A percentile compares a stretch with the other conserved stretches of the same genome.
Evolutionary conservation across 2,797 vertebrate species (phyloP).

Genomic region (Chrysocyon brachyurus): DNA sequence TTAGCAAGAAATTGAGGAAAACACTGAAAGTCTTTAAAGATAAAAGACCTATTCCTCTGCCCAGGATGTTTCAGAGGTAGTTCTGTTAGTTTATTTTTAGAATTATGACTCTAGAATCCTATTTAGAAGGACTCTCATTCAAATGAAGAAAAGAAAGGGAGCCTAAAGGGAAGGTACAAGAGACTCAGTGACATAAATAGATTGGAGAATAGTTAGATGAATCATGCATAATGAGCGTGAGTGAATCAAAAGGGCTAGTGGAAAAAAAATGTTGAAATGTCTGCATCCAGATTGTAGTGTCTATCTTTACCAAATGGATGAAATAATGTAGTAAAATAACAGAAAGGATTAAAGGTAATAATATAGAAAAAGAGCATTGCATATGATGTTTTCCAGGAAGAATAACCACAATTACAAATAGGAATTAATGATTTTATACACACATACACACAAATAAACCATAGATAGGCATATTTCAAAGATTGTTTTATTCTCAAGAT

Average conservation of each 20-base stretch:
- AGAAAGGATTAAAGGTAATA: background rate
- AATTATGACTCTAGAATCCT: slow-evolving; percentile 23
- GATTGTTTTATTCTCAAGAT: background rate
- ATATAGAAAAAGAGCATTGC: background rate
- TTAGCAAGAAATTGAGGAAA: background rate
- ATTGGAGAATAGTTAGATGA: background rate
- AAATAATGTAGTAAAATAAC: background rate
- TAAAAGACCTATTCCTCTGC: background rate
- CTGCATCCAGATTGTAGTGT: background rate
- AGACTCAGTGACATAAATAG: slow-evolving; percentile 26
- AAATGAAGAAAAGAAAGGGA: slow-evolving; percentile 11
- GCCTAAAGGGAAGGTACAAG: background rate
- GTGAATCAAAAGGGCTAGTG: background rate
- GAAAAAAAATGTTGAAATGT: background rate
- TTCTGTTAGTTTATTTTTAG: slow-evolving; percentile 52
- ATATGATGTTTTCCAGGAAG: background rate
- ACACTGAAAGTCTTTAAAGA: background rate
- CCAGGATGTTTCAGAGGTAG: slow-evolving; percentile 9
- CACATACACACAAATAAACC: background rate
- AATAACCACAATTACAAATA: background rate
- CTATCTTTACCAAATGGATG: background rate
- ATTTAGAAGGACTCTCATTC: slow-evolving; percentile 4
- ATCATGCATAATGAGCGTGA: background rate
- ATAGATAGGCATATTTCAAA: background rate
- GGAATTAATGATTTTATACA: background rate